Evolutionary conservation across 2,797 vertebrate species (phyloP), one percentile per base, ranked within the genome.

Genomic region (Lutjanus campechanus): DNA sequence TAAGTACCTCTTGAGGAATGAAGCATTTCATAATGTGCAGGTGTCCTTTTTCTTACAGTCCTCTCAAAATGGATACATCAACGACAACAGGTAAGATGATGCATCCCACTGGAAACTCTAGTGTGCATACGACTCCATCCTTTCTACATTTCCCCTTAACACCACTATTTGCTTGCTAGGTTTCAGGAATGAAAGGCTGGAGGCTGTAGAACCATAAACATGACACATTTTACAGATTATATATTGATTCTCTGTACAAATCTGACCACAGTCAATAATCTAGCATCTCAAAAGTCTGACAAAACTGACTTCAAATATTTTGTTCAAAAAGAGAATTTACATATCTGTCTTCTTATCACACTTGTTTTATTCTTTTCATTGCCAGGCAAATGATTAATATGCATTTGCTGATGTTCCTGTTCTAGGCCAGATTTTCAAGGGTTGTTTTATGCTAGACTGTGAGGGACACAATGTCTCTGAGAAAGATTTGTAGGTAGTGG

Each of bases 21-120:
- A 90, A 91, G 59, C 88, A 82, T 83, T 94, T 94, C 90, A 90
- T 95, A 96, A 96, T 95, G 90, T 95, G 89, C 84, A 95, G 94
- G 90, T 96, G 90, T 96, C 93, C 89, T 93, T 95, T 93, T 95
- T 92, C 91, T 95, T 95, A 70, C 95, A 96, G 96, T 96, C 95
- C 54, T 96, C 96, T 90, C 98, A 99, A 92, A 99, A 99, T 4
- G 98, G 98, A 95, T 99, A 96, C 96, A 96, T 99, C 94, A 96
- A 96, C 11, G 98, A 99, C 91, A 97, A 96, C 97, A 98, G 98
- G 98, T 99, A 94, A 98, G 97, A 91, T 73, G 16, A 86, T 84
- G 20, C 61, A 29, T 88, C 55, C 79, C 69, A 11, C 58, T 78
- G 50, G 49, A 69, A 44, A 80, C 25, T 65, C n/a, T 49, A 20